Percentiles rank a stretch among this genome's conserved stretches.
These are phyloP conservation scores for Rhinichthys osculus DNA, from an alignment of 2,797 vertebrate species.

Conservation along the genomic window DNA sequence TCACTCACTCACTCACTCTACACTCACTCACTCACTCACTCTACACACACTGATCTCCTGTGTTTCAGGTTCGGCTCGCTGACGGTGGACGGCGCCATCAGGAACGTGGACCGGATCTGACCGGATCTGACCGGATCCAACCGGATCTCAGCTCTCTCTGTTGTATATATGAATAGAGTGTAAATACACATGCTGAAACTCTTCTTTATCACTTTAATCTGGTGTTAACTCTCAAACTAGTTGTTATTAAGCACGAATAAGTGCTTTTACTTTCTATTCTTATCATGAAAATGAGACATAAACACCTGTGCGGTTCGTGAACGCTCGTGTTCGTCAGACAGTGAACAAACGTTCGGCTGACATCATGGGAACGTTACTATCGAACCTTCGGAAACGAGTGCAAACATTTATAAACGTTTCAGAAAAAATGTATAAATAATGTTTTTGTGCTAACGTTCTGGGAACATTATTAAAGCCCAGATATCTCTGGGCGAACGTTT, in stretches of 20 bases:
- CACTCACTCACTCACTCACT: too few relatives aligned
- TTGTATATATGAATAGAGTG: conserved; percentile 53
- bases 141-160: not conserved
- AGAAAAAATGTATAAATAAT: too few relatives aligned
- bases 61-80: conserved; percentile 78
- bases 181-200: conserved; percentile 42
- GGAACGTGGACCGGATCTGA: conserved; percentile 66
- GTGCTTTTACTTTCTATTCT: not conserved
- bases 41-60: not conserved
- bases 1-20: too few relatives aligned
- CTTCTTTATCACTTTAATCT: conserved; percentile 1
- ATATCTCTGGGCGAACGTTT: not conserved
- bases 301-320: not conserved
- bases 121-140: conserved; percentile 63
- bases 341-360: not conserved
- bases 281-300: not conserved
- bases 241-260: not conserved
- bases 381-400: too few relatives aligned
- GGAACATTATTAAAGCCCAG: too few relatives aligned
- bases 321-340: not conserved
- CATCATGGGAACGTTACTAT: not conserved
- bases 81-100: conserved; percentile 78
- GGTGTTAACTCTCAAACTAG: not conserved
- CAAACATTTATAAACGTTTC: too few relatives aligned
- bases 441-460: too few relatives aligned